Evolutionary conservation across 2,888 invertebrate genomes (phyloP).

Genomic region (Thymelicus lineola): DNA sequence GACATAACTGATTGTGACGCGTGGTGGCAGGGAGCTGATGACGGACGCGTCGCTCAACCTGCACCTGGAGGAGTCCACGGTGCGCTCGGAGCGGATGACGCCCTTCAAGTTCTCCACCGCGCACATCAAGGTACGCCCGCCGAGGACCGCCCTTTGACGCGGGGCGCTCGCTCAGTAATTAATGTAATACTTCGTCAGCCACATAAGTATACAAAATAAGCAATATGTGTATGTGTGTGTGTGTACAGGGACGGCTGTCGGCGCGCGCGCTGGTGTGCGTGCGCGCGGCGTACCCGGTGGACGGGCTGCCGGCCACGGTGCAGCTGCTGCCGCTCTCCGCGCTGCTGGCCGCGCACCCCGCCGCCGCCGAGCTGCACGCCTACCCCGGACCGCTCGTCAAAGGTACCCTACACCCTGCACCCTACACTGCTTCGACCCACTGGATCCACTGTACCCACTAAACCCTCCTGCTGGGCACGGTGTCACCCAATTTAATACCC

Average conservation of each 20-base stretch:
- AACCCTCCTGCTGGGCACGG: too few relatives aligned
- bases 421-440: too few relatives aligned
- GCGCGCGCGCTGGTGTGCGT: conserved; percentile 88
- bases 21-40: conserved; percentile 67
- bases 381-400: conserved; percentile 94
- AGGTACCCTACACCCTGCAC: conserved; percentile 53
- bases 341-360: conserved; percentile 85
- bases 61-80: conserved; percentile 84
- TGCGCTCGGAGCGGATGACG: conserved; percentile 89
- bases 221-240: conserved; percentile 5
- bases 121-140: conserved; percentile 87
- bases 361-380: conserved; percentile 86
- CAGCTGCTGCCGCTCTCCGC: conserved; percentile 88
- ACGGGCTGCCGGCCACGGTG: conserved; percentile 91
- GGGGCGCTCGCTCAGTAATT: too few relatives aligned
- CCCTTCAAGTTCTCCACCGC: conserved; percentile 93
- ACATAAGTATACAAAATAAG: too few relatives aligned
- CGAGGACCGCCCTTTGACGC: too few relatives aligned
- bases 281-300: conserved; percentile 91
- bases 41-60: conserved; percentile 84
- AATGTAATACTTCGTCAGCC: too few relatives aligned
- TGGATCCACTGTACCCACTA: too few relatives aligned
- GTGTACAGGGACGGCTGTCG: conserved; percentile 61
- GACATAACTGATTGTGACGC: too few relatives aligned
- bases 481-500: too few relatives aligned